Conservation (phyloP, 2,888 invertebrate genomes). For the Anodontia alba region DNA sequence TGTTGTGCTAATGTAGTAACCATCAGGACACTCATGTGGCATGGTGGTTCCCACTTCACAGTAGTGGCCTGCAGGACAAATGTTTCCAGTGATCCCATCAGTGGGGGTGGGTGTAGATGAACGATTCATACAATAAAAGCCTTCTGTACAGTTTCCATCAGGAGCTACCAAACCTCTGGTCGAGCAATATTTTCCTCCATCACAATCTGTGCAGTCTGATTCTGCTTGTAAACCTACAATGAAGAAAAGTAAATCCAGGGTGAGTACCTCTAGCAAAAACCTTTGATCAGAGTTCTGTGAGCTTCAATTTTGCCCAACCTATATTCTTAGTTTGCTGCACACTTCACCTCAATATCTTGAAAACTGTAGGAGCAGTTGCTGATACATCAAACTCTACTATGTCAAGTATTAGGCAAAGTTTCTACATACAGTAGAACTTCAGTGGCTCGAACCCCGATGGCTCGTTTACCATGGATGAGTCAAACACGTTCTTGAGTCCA, state of each 20-base stretch:
- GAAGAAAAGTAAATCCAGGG: background rate
- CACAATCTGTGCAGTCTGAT: conserved; percentile 78
- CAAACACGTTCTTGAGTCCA: no score
- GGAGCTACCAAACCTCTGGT: conserved; percentile 73
- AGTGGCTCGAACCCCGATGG: no score
- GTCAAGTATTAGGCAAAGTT: no score
- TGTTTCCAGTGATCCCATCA: conserved; percentile 3
- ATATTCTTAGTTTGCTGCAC: background rate
- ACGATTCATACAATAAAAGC: conserved; percentile 75
- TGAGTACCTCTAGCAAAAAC: background rate
- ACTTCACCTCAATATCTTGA: background rate
- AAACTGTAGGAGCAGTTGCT: no score
- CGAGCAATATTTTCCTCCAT: conserved; percentile 79
- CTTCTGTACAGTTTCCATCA: conserved; percentile 74
- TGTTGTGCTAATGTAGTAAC: conserved; percentile 74
- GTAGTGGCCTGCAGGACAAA: conserved; percentile 75
- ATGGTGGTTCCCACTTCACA: conserved; percentile 76
- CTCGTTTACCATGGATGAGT: no score
- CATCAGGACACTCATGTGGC: conserved; percentile 76
- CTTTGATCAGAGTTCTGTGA: no score
- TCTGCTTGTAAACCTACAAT: conserved; percentile 70
- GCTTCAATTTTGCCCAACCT: background rate
- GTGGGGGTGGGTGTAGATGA: background rate
- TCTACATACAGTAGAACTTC: no score
- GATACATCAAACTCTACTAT: no score